phyloP scores from a whole-genome alignment of 2,113 vertebrate genomes.

The Pterocles orientalis region DNA sequence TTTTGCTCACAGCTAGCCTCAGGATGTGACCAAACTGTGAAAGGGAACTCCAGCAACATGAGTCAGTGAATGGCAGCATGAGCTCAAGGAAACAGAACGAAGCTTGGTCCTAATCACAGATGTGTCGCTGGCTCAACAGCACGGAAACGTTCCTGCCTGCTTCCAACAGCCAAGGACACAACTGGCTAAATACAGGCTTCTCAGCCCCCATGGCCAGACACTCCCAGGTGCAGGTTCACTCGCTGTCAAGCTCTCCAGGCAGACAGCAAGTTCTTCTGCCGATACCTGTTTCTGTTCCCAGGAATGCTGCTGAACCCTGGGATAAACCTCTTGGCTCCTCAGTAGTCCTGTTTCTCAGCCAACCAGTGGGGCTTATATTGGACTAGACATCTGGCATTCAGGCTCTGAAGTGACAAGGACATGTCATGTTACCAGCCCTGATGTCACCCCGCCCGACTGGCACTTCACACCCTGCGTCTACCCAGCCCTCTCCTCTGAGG shows the following conservation, averaged over 20 bases:
- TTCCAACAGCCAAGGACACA: neutral
- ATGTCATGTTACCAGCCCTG: neutral
- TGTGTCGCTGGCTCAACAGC: neutral
- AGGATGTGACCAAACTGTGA: neutral
- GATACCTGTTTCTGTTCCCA: neutral
- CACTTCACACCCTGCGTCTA: neutral
- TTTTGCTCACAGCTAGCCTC: neutral
- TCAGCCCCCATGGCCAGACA: neutral
- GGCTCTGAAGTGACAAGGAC: neutral
- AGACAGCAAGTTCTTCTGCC: neutral
- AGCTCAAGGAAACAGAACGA: neutral
- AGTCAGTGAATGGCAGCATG: neutral
- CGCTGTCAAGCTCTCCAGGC: neutral
- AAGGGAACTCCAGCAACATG: neutral
- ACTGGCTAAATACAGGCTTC: neutral
- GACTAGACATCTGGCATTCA: neutral
- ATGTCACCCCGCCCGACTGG: neutral
- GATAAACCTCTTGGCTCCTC: neutral
- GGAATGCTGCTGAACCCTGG: neutral
- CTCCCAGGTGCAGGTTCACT: neutral
- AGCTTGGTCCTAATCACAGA: neutral
- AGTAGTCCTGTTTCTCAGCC: neutral
- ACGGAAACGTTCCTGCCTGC: neutral
- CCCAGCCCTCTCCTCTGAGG: neutral
- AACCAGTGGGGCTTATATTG: neutral